Evolutionary conservation across 1,140 invertebrate genomes (phyloP).

Genomic region (Apis cerana): DNA sequence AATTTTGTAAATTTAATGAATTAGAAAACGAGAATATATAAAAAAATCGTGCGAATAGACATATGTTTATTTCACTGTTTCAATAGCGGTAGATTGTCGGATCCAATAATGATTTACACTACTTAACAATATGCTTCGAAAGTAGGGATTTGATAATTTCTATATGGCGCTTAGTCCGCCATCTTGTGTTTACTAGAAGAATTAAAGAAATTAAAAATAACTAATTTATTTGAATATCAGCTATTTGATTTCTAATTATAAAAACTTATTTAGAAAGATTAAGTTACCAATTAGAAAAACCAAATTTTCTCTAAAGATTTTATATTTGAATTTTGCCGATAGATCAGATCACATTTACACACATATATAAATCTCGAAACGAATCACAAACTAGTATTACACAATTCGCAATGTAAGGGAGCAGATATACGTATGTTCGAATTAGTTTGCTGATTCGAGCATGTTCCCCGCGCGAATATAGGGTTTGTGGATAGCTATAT

Average conservation of each 20-base stretch:
- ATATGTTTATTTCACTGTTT: slow-evolving; percentile 24
- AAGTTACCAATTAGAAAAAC: slow-evolving; percentile 7
- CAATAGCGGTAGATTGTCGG: not conserved
- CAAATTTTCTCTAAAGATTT: not conserved
- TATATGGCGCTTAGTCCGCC: not conserved
- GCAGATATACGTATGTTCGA: slow-evolving; percentile 3
- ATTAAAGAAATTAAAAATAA: not conserved
- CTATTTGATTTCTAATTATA: slow-evolving; percentile 21
- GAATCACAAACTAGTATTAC: not conserved
- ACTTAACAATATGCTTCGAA: slow-evolving; percentile 32
- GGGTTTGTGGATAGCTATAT: slow-evolving; percentile 30
- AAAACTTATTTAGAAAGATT: slow-evolving; percentile 27
- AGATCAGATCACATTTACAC: not conserved
- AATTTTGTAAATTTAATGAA: not conserved
- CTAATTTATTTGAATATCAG: not conserved
- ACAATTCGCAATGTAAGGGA: slow-evolving; percentile 6
- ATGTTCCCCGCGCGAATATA: slow-evolving; percentile 12
- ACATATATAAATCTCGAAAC: slow-evolving; percentile 34
- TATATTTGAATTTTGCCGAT: not conserved
- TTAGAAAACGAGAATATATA: not conserved
- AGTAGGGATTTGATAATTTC: not conserved
- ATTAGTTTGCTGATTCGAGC: slow-evolving; percentile 31
- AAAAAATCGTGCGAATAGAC: not conserved
- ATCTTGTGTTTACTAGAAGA: not conserved
- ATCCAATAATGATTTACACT: not conserved